A percentile compares a stretch with the other conserved stretches of the same genome.
Conservation (phyloP, 1,140 invertebrate genomes). For the Drosophila sproati region DNA sequence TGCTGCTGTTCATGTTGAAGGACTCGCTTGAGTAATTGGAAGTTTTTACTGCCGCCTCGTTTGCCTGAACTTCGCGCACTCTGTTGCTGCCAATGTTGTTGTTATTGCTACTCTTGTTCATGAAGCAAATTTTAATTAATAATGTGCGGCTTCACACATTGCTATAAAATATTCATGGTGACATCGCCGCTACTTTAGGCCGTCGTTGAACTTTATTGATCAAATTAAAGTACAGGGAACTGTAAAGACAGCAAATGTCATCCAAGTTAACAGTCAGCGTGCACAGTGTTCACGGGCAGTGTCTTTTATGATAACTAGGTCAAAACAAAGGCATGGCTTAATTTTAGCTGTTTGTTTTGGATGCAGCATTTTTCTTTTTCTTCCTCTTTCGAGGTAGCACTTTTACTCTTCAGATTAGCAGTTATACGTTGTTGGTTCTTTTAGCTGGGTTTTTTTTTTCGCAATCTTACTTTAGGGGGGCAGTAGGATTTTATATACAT, state of each 20-base stretch:
- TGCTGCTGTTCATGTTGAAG: constrained; percentile 24
- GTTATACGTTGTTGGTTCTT: no score
- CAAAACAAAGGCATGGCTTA: background rate
- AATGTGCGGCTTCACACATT: constrained; percentile 78
- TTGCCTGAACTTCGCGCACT: constrained; percentile 70
- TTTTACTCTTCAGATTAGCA: no score
- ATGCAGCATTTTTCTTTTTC: background rate
- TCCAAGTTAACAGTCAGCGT: background rate
- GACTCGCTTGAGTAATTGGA: constrained; percentile 75
- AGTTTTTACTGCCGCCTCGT: constrained; percentile 80
- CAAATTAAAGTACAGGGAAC: constrained; percentile 13
- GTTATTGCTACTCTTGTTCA: constrained; percentile 51
- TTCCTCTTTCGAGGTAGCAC: background rate
- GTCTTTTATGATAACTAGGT: background rate
- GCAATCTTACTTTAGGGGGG: background rate
- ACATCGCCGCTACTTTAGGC: constrained; percentile 40
- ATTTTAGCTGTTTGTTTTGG: background rate
- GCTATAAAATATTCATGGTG: constrained; percentile 70
- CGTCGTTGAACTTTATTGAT: constrained; percentile 30
- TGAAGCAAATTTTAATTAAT: constrained; percentile 80
- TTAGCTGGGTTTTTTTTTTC: background rate
- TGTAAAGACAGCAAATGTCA: background rate
- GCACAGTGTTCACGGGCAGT: background rate
- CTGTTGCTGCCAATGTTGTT: constrained; percentile 13
- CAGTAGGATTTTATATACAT: no score